Evolutionary conservation across 1,140 invertebrate species (phyloP), one percentile per base, ranked within the genome.

Genomic region (Caerostris extrusa): DNA sequence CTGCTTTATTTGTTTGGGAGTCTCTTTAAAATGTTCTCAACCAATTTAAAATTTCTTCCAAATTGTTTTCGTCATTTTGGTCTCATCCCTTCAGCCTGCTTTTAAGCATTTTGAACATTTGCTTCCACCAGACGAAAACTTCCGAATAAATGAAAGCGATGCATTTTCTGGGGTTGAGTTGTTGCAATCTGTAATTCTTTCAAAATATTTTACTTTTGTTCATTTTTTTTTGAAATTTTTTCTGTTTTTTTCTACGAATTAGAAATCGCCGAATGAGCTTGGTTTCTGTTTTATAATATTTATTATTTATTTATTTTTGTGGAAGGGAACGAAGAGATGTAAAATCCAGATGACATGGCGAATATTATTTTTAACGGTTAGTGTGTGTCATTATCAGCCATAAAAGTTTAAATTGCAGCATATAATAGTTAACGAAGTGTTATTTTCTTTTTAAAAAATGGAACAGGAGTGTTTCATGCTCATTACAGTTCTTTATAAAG

Each of bases 31-130:
- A 77, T 77, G 64, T 77, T 77, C 69, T 56, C 64, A 77, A 71
- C 88, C 88, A 90, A 90, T 90, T 90, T 71, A 69, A 90, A 90
- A 90, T 90, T 90, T 90, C 67, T 53, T 90, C 56, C 34, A 90
- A 77, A 90, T 90, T 90, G 88, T 90, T 90, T 90, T 90, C 88
- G n/a, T 90, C 64, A 71, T 90, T 77, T 77, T 61, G 58, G 86
- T 88, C 57, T 90, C 57, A 69, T 77, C 88, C 57, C 86, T 88
- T 34, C 67, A 8, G 34, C 64, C 14, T 50, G 19, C 88, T 5
- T 69, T 90, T 90, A 57, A 90, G 88, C 12, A 67, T 64, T 61
- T n/a, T 7, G 12, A 88, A 88, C 86, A 88, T 88, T 88, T 88
- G 86, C 86, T 67, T 53, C 57, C 19, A 10, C 8, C 60, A 67